Evolutionary conservation across 2,888 invertebrate genomes (phyloP).

Genomic region (Synanthedon formicaeformis): DNA sequence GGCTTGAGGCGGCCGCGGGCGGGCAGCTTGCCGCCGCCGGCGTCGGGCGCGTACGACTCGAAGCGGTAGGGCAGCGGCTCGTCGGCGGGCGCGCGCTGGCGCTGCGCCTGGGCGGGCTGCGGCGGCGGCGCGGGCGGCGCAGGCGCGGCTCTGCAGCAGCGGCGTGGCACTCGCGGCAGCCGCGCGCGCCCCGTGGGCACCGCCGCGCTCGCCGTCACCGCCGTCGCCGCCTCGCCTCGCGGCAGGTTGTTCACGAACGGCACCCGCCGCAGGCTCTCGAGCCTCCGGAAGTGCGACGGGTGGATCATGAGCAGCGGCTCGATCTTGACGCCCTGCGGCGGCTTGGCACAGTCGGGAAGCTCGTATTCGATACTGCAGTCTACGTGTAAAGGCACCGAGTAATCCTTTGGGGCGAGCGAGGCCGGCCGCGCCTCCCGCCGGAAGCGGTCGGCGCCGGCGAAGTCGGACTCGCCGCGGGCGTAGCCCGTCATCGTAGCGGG

Average conservation of each 20-base stretch:
- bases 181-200: slow-evolving; percentile 20
- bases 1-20: slow-evolving; percentile 36
- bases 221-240: slow-evolving; percentile 59
- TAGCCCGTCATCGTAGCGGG: slow-evolving; percentile 64
- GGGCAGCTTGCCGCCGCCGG: slow-evolving; percentile 24
- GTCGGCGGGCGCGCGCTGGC: slow-evolving; percentile 16
- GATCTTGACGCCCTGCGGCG: slow-evolving; percentile 84
- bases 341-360: slow-evolving; percentile 89
- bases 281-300: slow-evolving; percentile 89
- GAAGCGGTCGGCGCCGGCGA: slow-evolving; percentile 60
- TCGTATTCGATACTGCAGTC: slow-evolving; percentile 94
- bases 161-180: slow-evolving; percentile 18
- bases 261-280: slow-evolving; percentile 84
- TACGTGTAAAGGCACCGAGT: slow-evolving; percentile 87
- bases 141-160: slow-evolving; percentile 24
- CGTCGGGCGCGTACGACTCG: slow-evolving; percentile 30
- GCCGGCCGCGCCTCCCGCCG: slow-evolving; percentile 59
- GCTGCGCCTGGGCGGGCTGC: slow-evolving; percentile 26
- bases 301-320: slow-evolving; percentile 91
- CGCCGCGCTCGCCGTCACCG: slow-evolving; percentile 21
- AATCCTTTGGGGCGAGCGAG: slow-evolving; percentile 78
- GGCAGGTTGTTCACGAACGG: slow-evolving; percentile 88
- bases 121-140: slow-evolving; percentile 24
- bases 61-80: slow-evolving; percentile 32
- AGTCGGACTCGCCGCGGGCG: slow-evolving; percentile 62